Evolutionary conservation across 2,113 vertebrate species (phyloP), one percentile per base, ranked within the genome.

Genomic region (Otis tarda): DNA sequence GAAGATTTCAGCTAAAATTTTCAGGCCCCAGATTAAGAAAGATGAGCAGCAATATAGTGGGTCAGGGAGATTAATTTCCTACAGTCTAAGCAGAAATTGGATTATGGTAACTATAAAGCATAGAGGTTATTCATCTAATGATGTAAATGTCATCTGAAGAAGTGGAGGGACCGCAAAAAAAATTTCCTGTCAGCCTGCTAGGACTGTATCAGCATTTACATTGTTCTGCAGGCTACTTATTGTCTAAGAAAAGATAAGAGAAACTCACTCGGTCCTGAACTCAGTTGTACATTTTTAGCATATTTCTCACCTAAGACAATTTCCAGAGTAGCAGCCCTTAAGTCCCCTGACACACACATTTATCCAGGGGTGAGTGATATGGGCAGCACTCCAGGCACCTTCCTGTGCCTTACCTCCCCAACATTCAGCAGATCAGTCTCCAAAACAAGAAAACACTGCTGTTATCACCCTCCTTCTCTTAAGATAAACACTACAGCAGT

Each of bases 231-330:
- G 61, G 53, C 37, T 74, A 56, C 49, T 84, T 95, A 43, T 25
- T 87, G 47, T 31, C 49, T 27, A 60, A 87, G 71, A 70, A 85
- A 94, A 92, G 76, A 92, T 85, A 83, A 95, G 53, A 87, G 68
- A 89, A 96, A 49, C 43, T 87, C 33, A 60, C 33, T 71, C 6
- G 2, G 14, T 84, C 73, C 82, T 87, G 85, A 79, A 43, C 14
- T 77, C 55, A 77, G 30, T 35, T 83, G 68, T 50, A 57, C 79
- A 60, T 83, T 83, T 90, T 83, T 81, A 90, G 24, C 90, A 90
- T 94, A 83, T 75, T 94, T 97, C 31, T 94, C 75, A 64, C 56
- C 69, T 83, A 68, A 81, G 78, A 94, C 70, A 91, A 47, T 52
- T 77, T 92, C 88, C 85, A 94, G 93, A 96, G 25, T 10, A 85